Evolutionary conservation across 2,888 invertebrate species (phyloP), one percentile per base, ranked within the genome.

Genomic region (Mongoloraphidia duomilia): DNA sequence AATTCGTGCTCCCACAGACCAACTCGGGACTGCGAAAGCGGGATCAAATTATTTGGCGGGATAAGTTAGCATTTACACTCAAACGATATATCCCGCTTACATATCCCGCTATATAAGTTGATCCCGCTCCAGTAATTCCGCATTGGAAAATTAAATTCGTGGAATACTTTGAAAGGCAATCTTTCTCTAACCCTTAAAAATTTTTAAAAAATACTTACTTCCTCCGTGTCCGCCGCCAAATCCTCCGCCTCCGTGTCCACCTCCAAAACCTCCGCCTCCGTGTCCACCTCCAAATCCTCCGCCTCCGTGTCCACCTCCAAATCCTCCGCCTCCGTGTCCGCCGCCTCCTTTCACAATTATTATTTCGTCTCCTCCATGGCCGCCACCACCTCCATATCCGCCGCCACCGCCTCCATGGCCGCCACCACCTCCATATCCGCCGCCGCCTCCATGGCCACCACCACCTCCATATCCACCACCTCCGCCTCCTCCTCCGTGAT

Each of bases 391-490:
- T 39, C 42, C 46, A 34, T 42, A 49, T 9, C 46, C 48, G n/a
- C 33, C 13, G 13, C 43, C 49, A 14, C 47, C 47, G 13, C 55
- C 52, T 41, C 49, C 42, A 4, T 54, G 52, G 5, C 54, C 54
- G 34, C 52, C 53, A n/a, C 33, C 13, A n/a, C 47, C 50, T 14
- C 40, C 43, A 34, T 52, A 51, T 26, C 49, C 49, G 8, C 51
- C 52, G 35, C 52, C 52, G 14, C 49, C 12, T 36, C 50, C 46
- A 47, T 12, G 11, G 26, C 34, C 13, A 4, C 35, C 37, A 9
- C 50, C 52, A 45, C 42, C 44, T n/a, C 53, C 52, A 40, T 44
- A 42, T 34, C 55, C 55, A 37, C 54, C 54, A 35, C 54, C 54
- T 17, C 46, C 47, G 14, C 55, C 54, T 34, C 44, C 47, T 14